These are phyloP conservation scores for Colius striatus DNA, from an alignment of 2,113 vertebrate species.

Conservation along the genomic window DNA sequence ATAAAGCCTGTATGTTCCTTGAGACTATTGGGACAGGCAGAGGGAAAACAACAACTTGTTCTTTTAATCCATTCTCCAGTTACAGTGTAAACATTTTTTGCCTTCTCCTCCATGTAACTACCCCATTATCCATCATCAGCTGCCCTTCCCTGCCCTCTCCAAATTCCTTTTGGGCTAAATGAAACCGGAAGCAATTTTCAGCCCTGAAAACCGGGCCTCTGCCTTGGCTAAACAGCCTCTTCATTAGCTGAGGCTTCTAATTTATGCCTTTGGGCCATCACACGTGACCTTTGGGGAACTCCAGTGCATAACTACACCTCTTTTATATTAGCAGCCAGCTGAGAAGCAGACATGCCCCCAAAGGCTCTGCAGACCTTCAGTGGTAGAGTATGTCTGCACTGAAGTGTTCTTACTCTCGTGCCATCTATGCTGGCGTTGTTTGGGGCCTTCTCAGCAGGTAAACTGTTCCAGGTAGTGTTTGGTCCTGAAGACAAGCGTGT, in stretches of 20 bases:
- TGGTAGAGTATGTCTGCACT: neutral
- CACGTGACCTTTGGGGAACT: neutral
- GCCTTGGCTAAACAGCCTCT: neutral
- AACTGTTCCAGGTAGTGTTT: neutral
- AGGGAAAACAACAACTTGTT: neutral
- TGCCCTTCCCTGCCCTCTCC: neutral
- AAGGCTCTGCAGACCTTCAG: neutral
- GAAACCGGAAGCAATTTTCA: neutral
- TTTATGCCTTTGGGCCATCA: neutral
- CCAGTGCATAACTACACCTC: neutral
- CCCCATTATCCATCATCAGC: neutral
- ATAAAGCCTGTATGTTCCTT: neutral
- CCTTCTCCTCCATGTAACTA: neutral
- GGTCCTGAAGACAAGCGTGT: neutral
- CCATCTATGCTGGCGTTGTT: neutral
- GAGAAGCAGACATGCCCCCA: neutral
- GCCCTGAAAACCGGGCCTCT: neutral
- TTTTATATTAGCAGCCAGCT: neutral
- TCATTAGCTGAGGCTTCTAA: conserved; percentile 11
- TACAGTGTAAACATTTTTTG: neutral
- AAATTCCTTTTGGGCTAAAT: neutral
- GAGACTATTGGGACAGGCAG: neutral
- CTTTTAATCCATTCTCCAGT: neutral
- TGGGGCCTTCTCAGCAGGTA: neutral
- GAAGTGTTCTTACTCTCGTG: neutral